Evolutionary conservation across 2,113 vertebrate species (phyloP).

Genomic region (Neoarius graeffei): DNA sequence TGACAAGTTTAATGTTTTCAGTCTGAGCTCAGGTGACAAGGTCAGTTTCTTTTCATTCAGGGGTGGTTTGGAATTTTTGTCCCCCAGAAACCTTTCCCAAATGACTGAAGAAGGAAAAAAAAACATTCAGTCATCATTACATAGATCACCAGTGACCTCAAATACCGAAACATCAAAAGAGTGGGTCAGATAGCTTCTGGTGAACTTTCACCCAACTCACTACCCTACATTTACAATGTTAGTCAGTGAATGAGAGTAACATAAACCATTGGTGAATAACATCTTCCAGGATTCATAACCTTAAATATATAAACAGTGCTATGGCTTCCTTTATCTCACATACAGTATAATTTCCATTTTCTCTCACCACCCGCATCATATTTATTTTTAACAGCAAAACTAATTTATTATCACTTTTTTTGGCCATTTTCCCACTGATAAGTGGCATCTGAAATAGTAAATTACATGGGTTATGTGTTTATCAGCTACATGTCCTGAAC

Average conservation of each 20-base stretch:
- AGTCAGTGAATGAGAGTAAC: background rate
- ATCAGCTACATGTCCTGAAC: background rate
- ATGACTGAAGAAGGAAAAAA: constrained; percentile 1
- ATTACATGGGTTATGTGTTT: background rate
- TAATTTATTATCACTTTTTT: background rate
- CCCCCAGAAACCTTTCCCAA: background rate
- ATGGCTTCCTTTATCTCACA: background rate
- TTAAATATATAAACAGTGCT: background rate
- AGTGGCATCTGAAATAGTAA: background rate
- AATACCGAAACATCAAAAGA: constrained; percentile 43
- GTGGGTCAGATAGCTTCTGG: constrained; percentile 37
- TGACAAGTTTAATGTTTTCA: background rate
- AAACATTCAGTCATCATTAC: constrained; percentile 27
- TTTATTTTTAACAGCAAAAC: background rate
- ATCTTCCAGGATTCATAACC: background rate
- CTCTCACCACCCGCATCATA: background rate
- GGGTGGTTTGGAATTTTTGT: background rate
- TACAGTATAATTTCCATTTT: background rate
- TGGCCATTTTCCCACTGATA: background rate
- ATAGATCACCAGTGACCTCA: constrained; percentile 21
- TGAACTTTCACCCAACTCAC: constrained; percentile 44
- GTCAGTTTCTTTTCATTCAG: background rate
- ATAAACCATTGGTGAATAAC: constrained; percentile 17
- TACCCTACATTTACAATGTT: constrained; percentile 20
- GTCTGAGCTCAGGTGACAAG: background rate